phyloP scores from a whole-genome alignment of 2,888 invertebrate genomes.

The Phorcus lineatus region DNA sequence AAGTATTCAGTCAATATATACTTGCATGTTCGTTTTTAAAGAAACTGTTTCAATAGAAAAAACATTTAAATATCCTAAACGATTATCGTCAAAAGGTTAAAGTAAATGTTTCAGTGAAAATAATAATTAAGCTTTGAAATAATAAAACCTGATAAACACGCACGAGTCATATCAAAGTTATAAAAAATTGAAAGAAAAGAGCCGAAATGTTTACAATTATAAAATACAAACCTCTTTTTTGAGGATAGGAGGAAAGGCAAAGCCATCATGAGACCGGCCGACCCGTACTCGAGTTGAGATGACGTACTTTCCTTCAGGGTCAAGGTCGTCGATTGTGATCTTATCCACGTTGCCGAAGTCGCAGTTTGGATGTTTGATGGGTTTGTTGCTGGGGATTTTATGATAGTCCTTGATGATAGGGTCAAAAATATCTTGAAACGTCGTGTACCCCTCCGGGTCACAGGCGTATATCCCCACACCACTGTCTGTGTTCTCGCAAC shows the following conservation, averaged over 20 bases:
- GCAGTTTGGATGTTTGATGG: conserved; percentile 81
- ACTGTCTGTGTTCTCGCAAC: conserved; percentile 87
- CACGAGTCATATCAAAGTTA: too few species aligned
- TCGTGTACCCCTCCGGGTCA: conserved; percentile 65
- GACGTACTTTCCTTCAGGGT: conserved; percentile 87
- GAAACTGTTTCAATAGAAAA: too few species aligned
- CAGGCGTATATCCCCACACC: conserved; percentile 78
- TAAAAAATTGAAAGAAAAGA: background rate
- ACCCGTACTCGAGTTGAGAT: conserved; percentile 75
- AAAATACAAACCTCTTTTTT: conserved; percentile 77
- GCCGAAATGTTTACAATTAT: too few species aligned
- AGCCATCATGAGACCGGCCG: conserved; percentile 67
- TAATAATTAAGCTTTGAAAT: too few species aligned
- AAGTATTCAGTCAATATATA: too few species aligned
- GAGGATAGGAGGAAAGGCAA: conserved; percentile 83
- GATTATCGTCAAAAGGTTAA: too few species aligned
- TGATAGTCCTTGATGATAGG: conserved; percentile 76
- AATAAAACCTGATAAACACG: too few species aligned
- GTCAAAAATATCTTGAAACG: conserved; percentile 61
- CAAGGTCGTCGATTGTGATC: conserved; percentile 84
- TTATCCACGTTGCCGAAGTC: conserved; percentile 89
- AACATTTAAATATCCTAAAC: too few species aligned
- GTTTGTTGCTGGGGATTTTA: conserved; percentile 48
- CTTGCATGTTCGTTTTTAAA: too few species aligned
- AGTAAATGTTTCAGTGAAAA: too few species aligned